Conservation (phyloP, 2,113 vertebrate species). For the Aythya baeri region DNA sequence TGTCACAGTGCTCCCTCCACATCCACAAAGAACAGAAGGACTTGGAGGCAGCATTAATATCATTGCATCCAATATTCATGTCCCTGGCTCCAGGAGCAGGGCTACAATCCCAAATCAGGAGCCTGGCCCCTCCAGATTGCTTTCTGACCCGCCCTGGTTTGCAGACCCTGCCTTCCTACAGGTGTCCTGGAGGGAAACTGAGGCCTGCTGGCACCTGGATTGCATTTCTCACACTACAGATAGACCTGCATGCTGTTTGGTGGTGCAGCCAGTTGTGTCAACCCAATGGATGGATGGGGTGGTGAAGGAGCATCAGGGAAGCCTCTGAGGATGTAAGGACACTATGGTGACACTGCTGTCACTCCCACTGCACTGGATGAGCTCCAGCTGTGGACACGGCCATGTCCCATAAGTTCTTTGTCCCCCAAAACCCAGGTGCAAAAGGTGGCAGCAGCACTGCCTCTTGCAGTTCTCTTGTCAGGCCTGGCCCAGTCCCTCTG, state of each 20-base stretch:
- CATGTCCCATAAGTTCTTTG: accelerated
- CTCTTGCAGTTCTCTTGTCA: too few species aligned
- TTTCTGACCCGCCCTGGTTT: neutral
- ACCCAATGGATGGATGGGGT: neutral
- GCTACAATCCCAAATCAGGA: neutral
- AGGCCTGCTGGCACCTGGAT: neutral
- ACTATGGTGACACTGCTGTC: neutral
- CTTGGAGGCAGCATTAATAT: neutral
- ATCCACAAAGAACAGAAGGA: neutral
- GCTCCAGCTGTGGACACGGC: neutral
- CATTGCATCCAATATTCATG: neutral
- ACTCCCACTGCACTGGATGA: neutral
- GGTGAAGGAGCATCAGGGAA: neutral
- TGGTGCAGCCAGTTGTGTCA: neutral
- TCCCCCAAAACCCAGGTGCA: neutral
- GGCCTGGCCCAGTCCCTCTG: accelerated
- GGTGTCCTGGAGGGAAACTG: neutral
- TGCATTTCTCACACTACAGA: neutral
- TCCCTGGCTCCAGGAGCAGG: neutral
- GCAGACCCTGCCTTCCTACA: neutral
- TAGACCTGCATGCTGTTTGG: accelerated
- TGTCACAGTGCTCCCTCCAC: neutral
- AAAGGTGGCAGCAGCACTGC: neutral
- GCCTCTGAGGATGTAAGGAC: neutral
- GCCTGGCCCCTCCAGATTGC: neutral